Conservation (phyloP, 2,113 vertebrate species). For the Tamias sibiricus region DNA sequence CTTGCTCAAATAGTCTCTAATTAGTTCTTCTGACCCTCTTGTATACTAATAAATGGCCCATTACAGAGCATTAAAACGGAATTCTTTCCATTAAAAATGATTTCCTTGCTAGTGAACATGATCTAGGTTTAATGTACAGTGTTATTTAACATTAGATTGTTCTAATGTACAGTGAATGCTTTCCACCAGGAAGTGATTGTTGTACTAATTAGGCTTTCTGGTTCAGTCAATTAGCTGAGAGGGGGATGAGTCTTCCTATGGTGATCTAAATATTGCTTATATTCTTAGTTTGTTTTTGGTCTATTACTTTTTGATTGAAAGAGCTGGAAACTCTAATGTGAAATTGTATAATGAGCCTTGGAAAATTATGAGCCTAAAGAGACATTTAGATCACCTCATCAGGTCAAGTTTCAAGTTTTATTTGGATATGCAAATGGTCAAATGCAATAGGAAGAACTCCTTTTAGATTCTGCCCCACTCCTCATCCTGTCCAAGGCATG, state of each 20-base stretch:
- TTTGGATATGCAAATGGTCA: slow-evolving; percentile 29
- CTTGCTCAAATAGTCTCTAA: slow-evolving; percentile 72
- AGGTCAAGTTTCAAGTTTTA: slow-evolving; percentile 69
- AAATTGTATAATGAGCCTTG: slow-evolving; percentile 69
- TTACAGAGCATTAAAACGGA: slow-evolving; percentile 74
- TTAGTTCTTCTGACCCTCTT: slow-evolving; percentile 78
- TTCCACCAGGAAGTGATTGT: slow-evolving; percentile 24
- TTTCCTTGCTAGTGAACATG: slow-evolving; percentile 69
- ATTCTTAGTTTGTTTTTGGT: slow-evolving; percentile 68
- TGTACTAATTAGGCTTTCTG: slow-evolving; percentile 62
- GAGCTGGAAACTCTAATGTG: slow-evolving; percentile 40
- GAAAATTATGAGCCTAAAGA: slow-evolving; percentile 67
- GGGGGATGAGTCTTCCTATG: neutral
- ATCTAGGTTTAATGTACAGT: slow-evolving; percentile 64
- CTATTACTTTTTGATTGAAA: slow-evolving; percentile 66
- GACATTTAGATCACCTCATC: slow-evolving; percentile 57
- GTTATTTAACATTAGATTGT: slow-evolving; percentile 58
- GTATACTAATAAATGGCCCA: slow-evolving; percentile 77
- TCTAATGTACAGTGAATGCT: slow-evolving; percentile 32
- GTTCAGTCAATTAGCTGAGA: slow-evolving; percentile 58
- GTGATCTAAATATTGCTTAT: slow-evolving; percentile 67
- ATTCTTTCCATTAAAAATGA: slow-evolving; percentile 78
- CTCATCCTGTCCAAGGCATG: too few species aligned
- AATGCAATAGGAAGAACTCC: neutral
- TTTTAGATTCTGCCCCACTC: neutral